Evolutionary conservation across 2,113 vertebrate genomes (phyloP), one percentile per base, ranked within the genome.

Genomic region (Tretioscincus oriximinensis): DNA sequence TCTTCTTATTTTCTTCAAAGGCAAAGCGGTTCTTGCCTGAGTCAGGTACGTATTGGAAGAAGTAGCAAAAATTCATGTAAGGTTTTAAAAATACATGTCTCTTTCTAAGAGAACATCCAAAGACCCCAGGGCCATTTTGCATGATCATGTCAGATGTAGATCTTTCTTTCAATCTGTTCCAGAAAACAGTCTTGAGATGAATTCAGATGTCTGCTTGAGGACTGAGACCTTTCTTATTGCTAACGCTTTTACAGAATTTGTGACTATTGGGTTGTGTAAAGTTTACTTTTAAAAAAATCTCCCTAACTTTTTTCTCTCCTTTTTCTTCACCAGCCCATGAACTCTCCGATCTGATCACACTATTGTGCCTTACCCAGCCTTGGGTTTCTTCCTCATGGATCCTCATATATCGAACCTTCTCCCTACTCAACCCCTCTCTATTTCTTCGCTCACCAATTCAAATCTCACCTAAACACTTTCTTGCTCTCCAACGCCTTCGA

Each of bases 61-160:
- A 21, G 10, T 35, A 72, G 68, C 47, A 80, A 80, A 78, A 71
- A 80, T 58, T 60, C 69, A 70, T 63, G 68, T n/a, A 28, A 80
- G 68, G 22, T 80, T 72, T 80, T 63, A 80, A 80, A 80, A 47
- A 72, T 80, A 72, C 18, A 80, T 80, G 54, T 21, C 31, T 21
- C 20, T 60, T 78, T 72, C 63, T 47, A 35, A 63, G 35, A 63
- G 51, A 71, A 71, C 35, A 72, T 47, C 29, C 47, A 54, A 61
- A 79, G 35, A 51, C 31, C 28, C 31, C 58, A 71, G 68, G 68
- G 68, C 61, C 21, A 26, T 35, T 79, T 60, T 24, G 29, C 29
- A 35, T 22, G 64, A 74, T 58, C 11, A 54, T n/a, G 49, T 58
- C 35, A 24, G 58, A 69, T 26, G 29, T 70, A 8, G 9, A 0